A percentile compares a stretch with the other conserved stretches of the same genome.
phyloP scores from a whole-genome alignment of 37 sponge, comb jelly and placozoan species.

The Crambe crambe region DNA sequence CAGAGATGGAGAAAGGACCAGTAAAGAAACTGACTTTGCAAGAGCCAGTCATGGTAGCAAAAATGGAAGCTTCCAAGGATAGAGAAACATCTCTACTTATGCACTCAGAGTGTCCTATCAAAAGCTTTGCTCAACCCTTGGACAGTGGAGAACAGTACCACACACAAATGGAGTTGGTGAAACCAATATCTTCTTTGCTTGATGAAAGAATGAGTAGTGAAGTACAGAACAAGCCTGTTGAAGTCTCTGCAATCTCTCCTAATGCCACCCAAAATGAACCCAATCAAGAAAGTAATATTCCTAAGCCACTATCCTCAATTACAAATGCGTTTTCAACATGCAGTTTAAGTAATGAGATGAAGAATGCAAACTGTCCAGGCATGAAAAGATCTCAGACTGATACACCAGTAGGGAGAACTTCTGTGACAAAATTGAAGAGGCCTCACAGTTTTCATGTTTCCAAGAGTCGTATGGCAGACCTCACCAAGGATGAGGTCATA shows the following conservation, averaged over 20 bases:
- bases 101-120: neutral
- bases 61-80: neutral
- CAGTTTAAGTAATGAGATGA: neutral
- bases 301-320: too few relatives aligned
- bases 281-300: too few relatives aligned
- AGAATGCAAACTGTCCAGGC: neutral
- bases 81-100: neutral
- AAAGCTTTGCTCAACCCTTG: neutral
- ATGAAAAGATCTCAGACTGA: neutral
- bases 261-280: neutral
- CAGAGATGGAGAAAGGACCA: neutral
- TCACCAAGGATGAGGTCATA: neutral
- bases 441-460: constrained; percentile 10
- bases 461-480: neutral
- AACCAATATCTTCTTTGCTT: neutral
- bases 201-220: neutral
- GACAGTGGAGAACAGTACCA: neutral
- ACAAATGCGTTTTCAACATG: neutral
- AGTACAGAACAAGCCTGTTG: neutral
- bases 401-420: neutral
- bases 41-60: too few relatives aligned
- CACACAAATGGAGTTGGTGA: constrained; percentile 15
- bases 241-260: neutral
- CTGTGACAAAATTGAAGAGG: neutral
- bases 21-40: too few relatives aligned